Evolutionary conservation across 2,888 invertebrate species (phyloP).

Genomic region (Lacanobia oleracea): DNA sequence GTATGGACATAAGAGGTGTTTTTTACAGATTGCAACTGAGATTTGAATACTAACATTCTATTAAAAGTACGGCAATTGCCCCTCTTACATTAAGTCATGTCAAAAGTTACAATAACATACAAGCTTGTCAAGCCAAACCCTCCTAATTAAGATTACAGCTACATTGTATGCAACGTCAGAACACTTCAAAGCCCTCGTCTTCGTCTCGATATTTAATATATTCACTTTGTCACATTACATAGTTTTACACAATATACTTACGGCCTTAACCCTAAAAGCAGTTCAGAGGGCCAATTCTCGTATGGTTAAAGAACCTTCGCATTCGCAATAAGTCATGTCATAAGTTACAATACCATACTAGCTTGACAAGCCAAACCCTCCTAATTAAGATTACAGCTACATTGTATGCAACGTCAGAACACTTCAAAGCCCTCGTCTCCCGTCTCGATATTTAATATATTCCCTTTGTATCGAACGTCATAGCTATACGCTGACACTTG

Average conservation of each 20-base stretch:
- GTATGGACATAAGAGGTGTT: too few species aligned
- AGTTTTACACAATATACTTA: too few species aligned
- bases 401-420: constrained; percentile 12
- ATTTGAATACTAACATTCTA: too few species aligned
- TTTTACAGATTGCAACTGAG: too few species aligned
- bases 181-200: constrained; percentile 11
- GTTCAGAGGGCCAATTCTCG: too few species aligned
- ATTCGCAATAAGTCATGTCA: background rate
- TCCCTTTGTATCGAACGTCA: constrained; percentile 41
- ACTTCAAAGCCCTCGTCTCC: constrained; percentile 14
- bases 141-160: background rate
- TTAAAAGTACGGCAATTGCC: too few species aligned
- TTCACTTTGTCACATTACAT: constrained; percentile 34
- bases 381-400: background rate
- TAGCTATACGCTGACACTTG: constrained; percentile 3
- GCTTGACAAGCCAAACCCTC: background rate
- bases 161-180: constrained; percentile 13
- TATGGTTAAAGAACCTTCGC: too few species aligned
- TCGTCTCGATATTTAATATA: constrained; percentile 42
- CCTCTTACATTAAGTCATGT: too few species aligned
- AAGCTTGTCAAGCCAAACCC: background rate
- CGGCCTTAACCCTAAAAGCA: too few species aligned
- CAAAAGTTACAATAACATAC: background rate
- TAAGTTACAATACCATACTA: background rate
- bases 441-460: constrained; percentile 45